Evolutionary conservation across 2,888 invertebrate genomes (phyloP), one percentile per base, ranked within the genome.

Genomic region (Pristionchus exspectatus): DNA sequence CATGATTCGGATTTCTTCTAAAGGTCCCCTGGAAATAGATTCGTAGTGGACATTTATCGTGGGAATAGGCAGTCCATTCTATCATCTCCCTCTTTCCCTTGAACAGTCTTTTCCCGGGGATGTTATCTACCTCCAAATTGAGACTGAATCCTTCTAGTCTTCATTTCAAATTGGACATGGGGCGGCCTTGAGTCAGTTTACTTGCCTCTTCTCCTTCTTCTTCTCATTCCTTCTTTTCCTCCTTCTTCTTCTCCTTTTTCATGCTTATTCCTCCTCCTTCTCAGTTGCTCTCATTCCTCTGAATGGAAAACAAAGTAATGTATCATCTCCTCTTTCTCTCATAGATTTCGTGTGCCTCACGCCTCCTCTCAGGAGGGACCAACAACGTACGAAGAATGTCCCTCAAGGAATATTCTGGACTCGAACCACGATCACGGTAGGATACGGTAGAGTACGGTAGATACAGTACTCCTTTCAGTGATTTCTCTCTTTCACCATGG

Each of bases 361-460:
- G 33, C 10, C 33, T 89, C 30, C 56, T 81, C 81, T 54, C 81
- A 24, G 27, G 50, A 81, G 81, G 50, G 81, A n/a, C 81, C 50
- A 27, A 9, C 50, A 50, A 54, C 66, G 63, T 89, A 21, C 84
- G 94, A 59, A 90, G 94, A 30, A 93, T 94, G 93, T 92, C 93
- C 54, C 91, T 94, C 9, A 93, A 93, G 69, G 94, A 94, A 81
- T 94, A 93, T 90, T 92, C 93, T 44, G 94, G 94, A 38, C 83
- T 94, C n/a, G 94, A 93, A n/a, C 91, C 91, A 4, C 21, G 74
- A 50, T 44, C 88, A 50, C 63, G 87, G 87, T 87, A 24, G 12
- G 77, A 81, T 81, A 77, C 44, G 44, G 44, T 77, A 77, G 24
- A 14, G 0, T 56, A 44, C 59, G 59, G 50, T 81, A 44, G 27